Evolutionary conservation across 92 coral and sea anemone species (phyloP).

Genomic region (Parazoanthus swiftii): DNA sequence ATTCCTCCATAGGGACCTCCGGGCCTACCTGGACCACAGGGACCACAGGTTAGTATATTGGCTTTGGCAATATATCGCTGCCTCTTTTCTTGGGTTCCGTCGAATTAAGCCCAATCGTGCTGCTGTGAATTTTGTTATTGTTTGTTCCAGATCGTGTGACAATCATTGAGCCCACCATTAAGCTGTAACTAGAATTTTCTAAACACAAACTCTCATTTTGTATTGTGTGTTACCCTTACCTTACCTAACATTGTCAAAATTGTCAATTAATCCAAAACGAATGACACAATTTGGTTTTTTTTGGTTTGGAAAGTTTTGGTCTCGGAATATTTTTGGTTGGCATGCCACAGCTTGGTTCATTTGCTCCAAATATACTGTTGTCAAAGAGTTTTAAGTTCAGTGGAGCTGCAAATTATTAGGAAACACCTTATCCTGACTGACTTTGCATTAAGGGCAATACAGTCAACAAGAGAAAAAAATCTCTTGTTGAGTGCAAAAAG

Average conservation of each 20-base stretch:
- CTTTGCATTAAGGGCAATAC: not conserved
- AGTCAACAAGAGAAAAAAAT: not conserved
- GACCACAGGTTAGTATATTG: constrained; percentile 20
- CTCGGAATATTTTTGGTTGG: not conserved
- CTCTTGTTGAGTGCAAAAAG: not conserved
- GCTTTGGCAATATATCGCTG: not conserved
- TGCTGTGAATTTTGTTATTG: too few relatives aligned
- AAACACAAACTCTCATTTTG: too few relatives aligned
- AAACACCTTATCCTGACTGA: not conserved
- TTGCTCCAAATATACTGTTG: not conserved
- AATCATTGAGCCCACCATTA: too few relatives aligned
- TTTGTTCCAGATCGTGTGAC: too few relatives aligned
- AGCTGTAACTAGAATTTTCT: too few relatives aligned
- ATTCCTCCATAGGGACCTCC: not conserved
- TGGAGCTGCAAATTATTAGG: not conserved
- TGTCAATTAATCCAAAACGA: too few relatives aligned
- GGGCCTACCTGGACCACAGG: constrained; percentile 8
- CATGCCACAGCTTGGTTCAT: too few relatives aligned
- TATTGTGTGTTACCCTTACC: too few relatives aligned
- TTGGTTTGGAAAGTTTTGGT: too few relatives aligned
- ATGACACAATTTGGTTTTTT: too few relatives aligned
- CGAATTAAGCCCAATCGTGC: not conserved
- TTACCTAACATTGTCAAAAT: too few relatives aligned
- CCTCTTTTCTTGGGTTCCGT: not conserved
- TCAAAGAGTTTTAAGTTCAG: too few relatives aligned